phyloP scores from a whole-genome alignment of 1,140 invertebrate species.

The Macrostomum lignano region DNA sequence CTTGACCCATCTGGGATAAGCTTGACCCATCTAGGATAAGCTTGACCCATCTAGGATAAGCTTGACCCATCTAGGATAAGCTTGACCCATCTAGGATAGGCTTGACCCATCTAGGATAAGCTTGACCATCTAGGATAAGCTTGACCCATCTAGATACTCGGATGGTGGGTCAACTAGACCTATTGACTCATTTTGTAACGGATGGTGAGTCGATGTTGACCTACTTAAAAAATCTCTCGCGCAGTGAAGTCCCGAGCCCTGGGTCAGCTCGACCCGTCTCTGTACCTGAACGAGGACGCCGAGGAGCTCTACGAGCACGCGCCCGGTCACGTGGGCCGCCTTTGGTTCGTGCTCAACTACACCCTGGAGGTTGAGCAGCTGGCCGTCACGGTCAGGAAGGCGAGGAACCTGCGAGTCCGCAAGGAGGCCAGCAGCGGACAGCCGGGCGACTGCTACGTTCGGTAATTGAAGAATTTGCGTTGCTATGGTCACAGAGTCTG shows the following conservation, averaged over 20 bases:
- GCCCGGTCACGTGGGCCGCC: conserved; percentile 39
- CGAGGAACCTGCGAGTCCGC: conserved; percentile 37
- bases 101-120: no score
- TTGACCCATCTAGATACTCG: no score
- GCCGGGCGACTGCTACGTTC: conserved; percentile 43
- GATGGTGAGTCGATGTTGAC: no score
- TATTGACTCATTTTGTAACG: no score
- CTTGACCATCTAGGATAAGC: no score
- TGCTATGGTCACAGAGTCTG: no score
- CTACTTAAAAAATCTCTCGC: not conserved
- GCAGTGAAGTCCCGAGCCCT: conserved; percentile 12
- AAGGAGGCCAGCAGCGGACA: conserved; percentile 33
- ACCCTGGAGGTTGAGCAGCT: conserved; percentile 41
- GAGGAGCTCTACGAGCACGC: conserved; percentile 31
- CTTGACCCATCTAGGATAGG: no score
- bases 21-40: no score
- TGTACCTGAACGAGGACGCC: conserved; percentile 23
- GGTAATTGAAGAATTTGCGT: conserved; percentile 29
- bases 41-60: no score
- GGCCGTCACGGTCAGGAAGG: conserved; percentile 41
- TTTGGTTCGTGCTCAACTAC: conserved; percentile 46
- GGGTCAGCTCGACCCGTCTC: conserved; percentile 27
- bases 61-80: no score
- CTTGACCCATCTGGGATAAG: no score
- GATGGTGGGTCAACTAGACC: no score